Evolutionary conservation across 2,113 vertebrate species (phyloP), one percentile per base, ranked within the genome.

Genomic region (Prochilodus magdalenae): DNA sequence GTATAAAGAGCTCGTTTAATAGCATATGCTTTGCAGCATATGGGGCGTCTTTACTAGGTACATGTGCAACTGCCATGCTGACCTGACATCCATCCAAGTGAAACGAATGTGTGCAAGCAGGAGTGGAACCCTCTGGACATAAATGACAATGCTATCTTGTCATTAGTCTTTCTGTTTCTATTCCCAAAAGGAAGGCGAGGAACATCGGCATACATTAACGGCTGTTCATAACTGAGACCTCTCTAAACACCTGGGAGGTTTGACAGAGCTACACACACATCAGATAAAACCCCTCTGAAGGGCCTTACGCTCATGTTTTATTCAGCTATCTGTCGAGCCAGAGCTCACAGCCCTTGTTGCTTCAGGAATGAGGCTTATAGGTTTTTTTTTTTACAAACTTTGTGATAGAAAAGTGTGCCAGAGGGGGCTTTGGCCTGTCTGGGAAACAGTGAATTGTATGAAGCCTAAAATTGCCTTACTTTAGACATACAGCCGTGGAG

Each of bases 311-410:
- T 81, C 73, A 77, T 81, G 73, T 77, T 81, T 84, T 73, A 84
- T 77, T 84, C 73, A 84, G 53, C 33, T 24, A 24, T 49, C 83
- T 69, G 67, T 79, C 76, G 51, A 80, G 63, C 13, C 65, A 80
- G 24, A 75, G 73, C 70, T 80, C 65, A 75, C n/a, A 16, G 65
- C 57, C 60, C 53, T 75, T 76, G 65, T 63, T 84, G 40, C 73
- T 13, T 65, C 47, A 55, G 44, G 66, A 29, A 63, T 26, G 60
- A 47, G n/a, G 66, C 40, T 79, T 51, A n/a, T 24, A 11, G 24
- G n/a, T n/a, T 29, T 65, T 65, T 27, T 65, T 65, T 65, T 65
- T 16, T 67, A 51, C 36, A 63, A 75, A 63, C 27, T 70, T 63
- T 70, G 57, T 63, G 51, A 75, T 47, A 74, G 26, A 66, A 6